Conservation (phyloP, 2,888 invertebrate genomes). For the Bombyx huttoni region DNA sequence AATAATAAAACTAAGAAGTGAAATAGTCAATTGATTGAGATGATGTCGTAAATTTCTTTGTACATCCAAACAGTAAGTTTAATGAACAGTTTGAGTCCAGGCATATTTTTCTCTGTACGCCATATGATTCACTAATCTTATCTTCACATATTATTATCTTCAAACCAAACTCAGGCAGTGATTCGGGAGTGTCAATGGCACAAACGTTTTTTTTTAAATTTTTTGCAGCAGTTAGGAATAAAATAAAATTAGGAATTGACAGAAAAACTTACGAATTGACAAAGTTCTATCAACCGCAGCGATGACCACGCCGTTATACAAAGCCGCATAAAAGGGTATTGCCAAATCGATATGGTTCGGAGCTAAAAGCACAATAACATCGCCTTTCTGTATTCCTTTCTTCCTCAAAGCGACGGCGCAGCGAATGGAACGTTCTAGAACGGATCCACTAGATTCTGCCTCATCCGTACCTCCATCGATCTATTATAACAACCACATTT, state of each 20-base stretch:
- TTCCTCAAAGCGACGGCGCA: constrained; percentile 48
- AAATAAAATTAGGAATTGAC: not conserved
- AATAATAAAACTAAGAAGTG: too few relatives aligned
- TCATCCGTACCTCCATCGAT: constrained; percentile 52
- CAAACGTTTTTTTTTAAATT: too few relatives aligned
- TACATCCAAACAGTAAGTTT: too few relatives aligned
- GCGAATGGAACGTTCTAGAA: constrained; percentile 39
- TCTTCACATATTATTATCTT: too few relatives aligned
- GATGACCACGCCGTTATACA: constrained; percentile 48
- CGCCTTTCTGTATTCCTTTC: constrained; percentile 42
- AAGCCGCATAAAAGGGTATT: constrained; percentile 56
- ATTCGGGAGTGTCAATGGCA: too few relatives aligned
- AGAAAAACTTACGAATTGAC: constrained; percentile 26
- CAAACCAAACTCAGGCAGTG: too few relatives aligned
- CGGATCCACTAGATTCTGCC: constrained; percentile 44
- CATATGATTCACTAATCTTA: too few relatives aligned
- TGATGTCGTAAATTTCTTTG: too few relatives aligned
- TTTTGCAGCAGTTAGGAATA: not conserved
- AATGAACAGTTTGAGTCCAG: too few relatives aligned
- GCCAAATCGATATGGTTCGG: constrained; percentile 54
- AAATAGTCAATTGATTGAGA: too few relatives aligned
- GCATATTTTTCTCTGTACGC: too few relatives aligned
- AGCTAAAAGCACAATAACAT: constrained; percentile 57
- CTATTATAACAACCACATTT: constrained; percentile 17
- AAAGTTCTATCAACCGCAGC: constrained; percentile 39